Conservation (phyloP, 2,797 vertebrate genomes). For the Tapera naevia region DNA sequence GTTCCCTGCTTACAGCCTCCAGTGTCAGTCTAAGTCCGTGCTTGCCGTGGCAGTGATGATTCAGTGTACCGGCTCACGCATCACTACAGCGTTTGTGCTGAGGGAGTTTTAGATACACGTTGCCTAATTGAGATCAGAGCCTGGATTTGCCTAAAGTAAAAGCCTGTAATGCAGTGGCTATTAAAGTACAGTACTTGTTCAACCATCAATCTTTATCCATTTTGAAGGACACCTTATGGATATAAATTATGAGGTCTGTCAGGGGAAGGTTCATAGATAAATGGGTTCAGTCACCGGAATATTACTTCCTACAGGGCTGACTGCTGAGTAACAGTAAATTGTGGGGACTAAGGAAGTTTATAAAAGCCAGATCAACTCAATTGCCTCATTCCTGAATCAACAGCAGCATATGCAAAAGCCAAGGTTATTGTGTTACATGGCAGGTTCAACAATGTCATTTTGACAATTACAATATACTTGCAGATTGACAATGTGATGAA, state of each 20-base stretch:
- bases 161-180: neutral
- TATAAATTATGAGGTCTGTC: slow-evolving; percentile 57
- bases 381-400: neutral
- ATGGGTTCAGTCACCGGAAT: slow-evolving; percentile 29
- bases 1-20: neutral
- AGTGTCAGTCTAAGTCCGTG: neutral
- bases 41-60: neutral
- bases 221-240: slow-evolving; percentile 48
- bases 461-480: neutral
- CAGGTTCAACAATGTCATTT: neutral
- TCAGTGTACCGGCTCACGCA: neutral
- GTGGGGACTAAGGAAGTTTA: neutral
- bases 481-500: neutral
- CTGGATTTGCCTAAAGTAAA: slow-evolving; percentile 19
- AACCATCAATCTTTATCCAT: slow-evolving; percentile 16
- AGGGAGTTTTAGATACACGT: neutral
- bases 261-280: slow-evolving; percentile 39
- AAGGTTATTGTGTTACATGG: neutral
- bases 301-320: slow-evolving; percentile 18
- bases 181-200: neutral
- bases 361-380: neutral
- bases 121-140: neutral
- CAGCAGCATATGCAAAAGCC: neutral
- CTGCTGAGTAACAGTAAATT: slow-evolving; percentile 19
- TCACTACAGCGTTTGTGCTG: rapidly evolving